Evolutionary conservation across 2,888 invertebrate species (phyloP).

Genomic region (Eulithis prunata): DNA sequence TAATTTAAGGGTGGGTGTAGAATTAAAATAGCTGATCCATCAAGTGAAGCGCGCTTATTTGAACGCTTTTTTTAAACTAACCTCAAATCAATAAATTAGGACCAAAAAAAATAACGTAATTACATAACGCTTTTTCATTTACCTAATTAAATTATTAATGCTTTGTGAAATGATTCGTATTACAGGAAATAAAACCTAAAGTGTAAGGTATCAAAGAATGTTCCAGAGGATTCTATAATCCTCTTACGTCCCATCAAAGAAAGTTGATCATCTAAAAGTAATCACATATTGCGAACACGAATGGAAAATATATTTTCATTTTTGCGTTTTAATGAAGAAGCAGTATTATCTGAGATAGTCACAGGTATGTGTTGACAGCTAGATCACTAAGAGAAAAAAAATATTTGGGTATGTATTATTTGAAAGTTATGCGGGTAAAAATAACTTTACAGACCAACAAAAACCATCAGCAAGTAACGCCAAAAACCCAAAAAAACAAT

Average conservation of each 20-base stretch:
- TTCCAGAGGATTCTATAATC: conserved; percentile 7
- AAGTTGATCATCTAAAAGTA: conserved; percentile 35
- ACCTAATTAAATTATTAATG: no score
- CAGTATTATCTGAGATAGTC: conserved; percentile 42
- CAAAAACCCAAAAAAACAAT: no score
- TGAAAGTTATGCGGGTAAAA: no score
- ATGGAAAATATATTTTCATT: conserved; percentile 35
- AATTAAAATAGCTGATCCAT: background rate
- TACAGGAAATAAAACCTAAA: background rate
- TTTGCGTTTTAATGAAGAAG: conserved; percentile 46
- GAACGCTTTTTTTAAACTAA: no score
- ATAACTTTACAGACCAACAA: no score
- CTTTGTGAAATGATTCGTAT: background rate
- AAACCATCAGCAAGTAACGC: no score
- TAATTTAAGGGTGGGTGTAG: background rate
- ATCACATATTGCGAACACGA: conserved; percentile 34
- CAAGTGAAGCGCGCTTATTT: no score
- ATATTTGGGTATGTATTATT: no score
- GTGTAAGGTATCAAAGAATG: background rate
- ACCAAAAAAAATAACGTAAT: no score
- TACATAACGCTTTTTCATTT: no score
- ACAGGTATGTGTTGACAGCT: conserved; percentile 4
- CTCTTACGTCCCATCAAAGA: conserved; percentile 27
- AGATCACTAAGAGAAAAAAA: no score
- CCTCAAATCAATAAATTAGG: no score